Evolutionary conservation across 2,113 vertebrate genomes (phyloP).

Genomic region (Menura novaehollandiae): DNA sequence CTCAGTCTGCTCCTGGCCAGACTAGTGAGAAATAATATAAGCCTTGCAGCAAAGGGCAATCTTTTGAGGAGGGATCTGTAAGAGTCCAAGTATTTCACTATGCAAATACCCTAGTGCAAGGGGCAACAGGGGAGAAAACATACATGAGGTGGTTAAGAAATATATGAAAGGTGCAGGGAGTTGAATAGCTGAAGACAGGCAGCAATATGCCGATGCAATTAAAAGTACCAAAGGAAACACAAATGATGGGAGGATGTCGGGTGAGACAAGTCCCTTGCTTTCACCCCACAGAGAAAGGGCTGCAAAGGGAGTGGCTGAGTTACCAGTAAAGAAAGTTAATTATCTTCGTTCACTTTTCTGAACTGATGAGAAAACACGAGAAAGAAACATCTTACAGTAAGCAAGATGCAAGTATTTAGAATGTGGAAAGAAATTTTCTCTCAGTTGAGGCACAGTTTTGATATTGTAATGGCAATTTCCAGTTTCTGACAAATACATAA

Average conservation of each 20-base stretch:
- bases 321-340: not conserved
- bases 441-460: not conserved
- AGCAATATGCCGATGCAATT: not conserved
- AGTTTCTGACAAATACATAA: not conserved
- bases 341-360: not conserved
- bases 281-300: not conserved
- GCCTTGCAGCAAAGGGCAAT: not conserved
- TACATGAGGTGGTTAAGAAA: not conserved
- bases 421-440: not conserved
- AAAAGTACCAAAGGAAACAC: not conserved
- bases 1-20: not conserved
- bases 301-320: not conserved
- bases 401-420: not conserved
- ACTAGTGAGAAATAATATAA: not conserved
- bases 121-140: not conserved
- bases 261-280: not conserved
- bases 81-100: not conserved
- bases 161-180: not conserved
- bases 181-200: not conserved
- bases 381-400: not conserved
- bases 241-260: not conserved
- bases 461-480: not conserved
- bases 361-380: not conserved
- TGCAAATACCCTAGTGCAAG: not conserved
- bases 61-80: not conserved